A percentile compares a stretch with the other conserved stretches of the same genome.
Evolutionary conservation across 2,113 vertebrate species (phyloP).

Genomic region (Xiphias gladius): DNA sequence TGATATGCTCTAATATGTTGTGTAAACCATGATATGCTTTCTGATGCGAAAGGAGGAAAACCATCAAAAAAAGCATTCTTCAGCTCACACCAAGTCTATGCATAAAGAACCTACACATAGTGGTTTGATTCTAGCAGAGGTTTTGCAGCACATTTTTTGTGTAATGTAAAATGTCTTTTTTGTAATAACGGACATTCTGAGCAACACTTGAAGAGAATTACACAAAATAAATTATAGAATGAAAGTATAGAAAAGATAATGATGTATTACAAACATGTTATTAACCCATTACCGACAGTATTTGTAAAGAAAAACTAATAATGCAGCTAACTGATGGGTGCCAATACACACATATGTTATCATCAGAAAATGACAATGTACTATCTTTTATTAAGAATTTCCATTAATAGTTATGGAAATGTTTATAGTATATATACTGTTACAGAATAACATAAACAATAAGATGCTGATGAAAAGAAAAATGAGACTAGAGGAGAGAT

Average conservation of each 20-base stretch:
- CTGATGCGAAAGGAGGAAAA: no score
- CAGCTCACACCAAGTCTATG: no score
- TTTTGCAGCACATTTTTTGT: no score
- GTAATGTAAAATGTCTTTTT: no score
- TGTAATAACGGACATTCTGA: no score
- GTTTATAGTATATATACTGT: background rate
- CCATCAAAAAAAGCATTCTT: no score
- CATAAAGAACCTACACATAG: no score
- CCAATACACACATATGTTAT: background rate
- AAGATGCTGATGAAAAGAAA: background rate
- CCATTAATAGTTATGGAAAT: background rate
- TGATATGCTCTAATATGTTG: no score
- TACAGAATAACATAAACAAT: background rate
- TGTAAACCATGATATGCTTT: no score
- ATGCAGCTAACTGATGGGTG: background rate
- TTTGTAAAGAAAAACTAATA: background rate
- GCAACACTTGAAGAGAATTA: background rate
- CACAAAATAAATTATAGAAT: background rate
- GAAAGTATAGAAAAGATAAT: background rate
- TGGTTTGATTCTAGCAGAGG: no score
- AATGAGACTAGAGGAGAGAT: background rate
- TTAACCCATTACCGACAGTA: background rate
- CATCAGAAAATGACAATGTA: background rate
- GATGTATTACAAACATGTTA: background rate
- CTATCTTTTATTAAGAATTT: background rate